Evolutionary conservation across 2,797 vertebrate genomes (phyloP).

Genomic region (Poecile montanus): DNA sequence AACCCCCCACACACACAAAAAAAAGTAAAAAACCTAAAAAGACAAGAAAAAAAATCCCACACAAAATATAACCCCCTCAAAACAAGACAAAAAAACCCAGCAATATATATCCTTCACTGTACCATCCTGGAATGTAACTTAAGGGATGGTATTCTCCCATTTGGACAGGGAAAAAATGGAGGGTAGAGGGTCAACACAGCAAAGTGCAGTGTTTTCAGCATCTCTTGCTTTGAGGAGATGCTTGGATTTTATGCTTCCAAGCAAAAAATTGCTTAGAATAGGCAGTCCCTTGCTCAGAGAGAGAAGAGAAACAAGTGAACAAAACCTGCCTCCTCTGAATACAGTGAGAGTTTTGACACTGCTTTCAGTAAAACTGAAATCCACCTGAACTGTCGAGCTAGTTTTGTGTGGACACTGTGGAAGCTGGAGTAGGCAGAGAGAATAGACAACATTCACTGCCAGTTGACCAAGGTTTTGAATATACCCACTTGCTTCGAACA

Average conservation of each 20-base stretch:
- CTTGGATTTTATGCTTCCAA: not conserved
- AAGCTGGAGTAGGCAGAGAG: not conserved
- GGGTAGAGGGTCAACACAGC: not conserved
- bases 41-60: no score
- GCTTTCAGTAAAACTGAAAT: not conserved
- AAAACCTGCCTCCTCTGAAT: not conserved
- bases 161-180: not conserved
- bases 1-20: no score
- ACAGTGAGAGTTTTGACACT: not conserved
- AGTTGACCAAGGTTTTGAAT: not conserved
- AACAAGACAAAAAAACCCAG: not conserved
- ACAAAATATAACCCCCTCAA: accelerated
- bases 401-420: not conserved
- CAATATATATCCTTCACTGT: not conserved
- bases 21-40: accelerated
- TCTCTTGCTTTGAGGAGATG: not conserved
- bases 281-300: not conserved
- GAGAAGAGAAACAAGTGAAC: not conserved
- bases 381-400: not conserved
- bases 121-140: not conserved
- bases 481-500: not conserved
- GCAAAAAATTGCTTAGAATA: not conserved
- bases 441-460: not conserved
- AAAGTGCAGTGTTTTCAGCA: not conserved
- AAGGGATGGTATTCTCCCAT: not conserved